These are phyloP conservation scores for Sinentomon sp. DNA, from an alignment of 2,888 invertebrate species.

Conservation along the genomic window DNA sequence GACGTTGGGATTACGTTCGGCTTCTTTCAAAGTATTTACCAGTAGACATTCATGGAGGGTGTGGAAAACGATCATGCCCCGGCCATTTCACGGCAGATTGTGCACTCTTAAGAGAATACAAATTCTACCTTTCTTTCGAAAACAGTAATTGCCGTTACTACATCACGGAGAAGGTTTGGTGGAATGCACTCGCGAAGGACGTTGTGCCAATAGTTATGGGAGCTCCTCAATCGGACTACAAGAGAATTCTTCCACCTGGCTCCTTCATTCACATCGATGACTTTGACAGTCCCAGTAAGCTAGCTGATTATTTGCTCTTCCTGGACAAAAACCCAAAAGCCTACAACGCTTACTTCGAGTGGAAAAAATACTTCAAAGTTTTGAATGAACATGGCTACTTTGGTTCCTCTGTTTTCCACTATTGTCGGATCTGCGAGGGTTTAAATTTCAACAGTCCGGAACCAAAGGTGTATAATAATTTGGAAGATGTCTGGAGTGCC, in stretches of 20 bases:
- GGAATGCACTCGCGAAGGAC: conserved; percentile 32
- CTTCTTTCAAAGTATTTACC: conserved; percentile 18
- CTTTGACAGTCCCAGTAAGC: conserved; percentile 21
- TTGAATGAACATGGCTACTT: too few relatives aligned
- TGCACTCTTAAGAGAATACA: conserved; percentile 26
- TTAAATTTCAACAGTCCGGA: too few relatives aligned
- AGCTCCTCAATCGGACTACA: conserved; percentile 23
- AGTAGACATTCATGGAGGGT: conserved; percentile 20
- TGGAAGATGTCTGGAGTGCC: too few relatives aligned
- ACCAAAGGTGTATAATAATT: too few relatives aligned
- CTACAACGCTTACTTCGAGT: conserved; percentile 16
- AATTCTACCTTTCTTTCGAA: conserved; percentile 40
- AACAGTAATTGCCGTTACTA: conserved; percentile 39
- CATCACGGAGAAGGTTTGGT: conserved; percentile 38
- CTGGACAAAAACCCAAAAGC: conserved; percentile 14
- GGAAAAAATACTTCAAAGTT: conserved; percentile 15
- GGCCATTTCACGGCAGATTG: conserved; percentile 25
- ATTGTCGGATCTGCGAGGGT: too few relatives aligned
- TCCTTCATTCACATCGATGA: conserved; percentile 33
- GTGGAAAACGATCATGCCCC: conserved; percentile 20
- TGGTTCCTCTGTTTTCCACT: too few relatives aligned
- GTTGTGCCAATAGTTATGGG: conserved; percentile 38
- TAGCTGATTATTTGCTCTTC: conserved; percentile 15
- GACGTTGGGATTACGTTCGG: conserved; percentile 19
- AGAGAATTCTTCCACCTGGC: conserved; percentile 28